Evolutionary conservation across 2,797 vertebrate genomes (phyloP), one percentile per base, ranked within the genome.

Genomic region (Erpetoichthys calabaricus): DNA sequence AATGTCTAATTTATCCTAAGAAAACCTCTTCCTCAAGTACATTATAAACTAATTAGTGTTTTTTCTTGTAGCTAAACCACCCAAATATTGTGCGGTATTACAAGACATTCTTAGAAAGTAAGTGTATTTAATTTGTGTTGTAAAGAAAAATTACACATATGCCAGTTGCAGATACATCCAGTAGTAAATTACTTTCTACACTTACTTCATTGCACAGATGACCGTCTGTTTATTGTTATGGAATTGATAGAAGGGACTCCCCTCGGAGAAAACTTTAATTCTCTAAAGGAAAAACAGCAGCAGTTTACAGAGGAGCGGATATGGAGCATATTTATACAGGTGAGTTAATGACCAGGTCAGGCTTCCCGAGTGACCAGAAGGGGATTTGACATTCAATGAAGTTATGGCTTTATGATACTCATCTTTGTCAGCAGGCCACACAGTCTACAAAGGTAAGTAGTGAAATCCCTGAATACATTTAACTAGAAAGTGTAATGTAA

Each of bases 271-370:
- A 84, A 91, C 61, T 84, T 92, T 8, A 86, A 70, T 72, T 92
- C 90, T 64, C 78, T 93, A 62, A 92, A 86, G 70, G 88, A 94
- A 73, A 96, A 92, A 64, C 78, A 82, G 5, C 86, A 89, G 51
- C 75, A 56, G 3, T 87, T 96, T 69, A 84, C 81, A 0, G 92
- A 94, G 68, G 88, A 92, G 47, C 80, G 84, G 73, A 73, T 97
- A 9, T 94, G 90, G 89, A 87, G 83, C 69, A 77, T 95, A 65
- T 96, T 97, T 75, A 88, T 94, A 58, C 90, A 94, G 85, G 92
- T 92, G 72, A 69, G 8, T 0, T 2, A 10, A 55, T 42, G 8
- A 5, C 9, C 25, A 25, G 50, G 50, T 9, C 25, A 4, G 9
- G 9, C 25, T 25, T 9, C 9, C 9, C 50, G 51, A 9, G 9